phyloP scores from a whole-genome alignment of 2,113 vertebrate genomes.

The Limnothrissa miodon region DNA sequence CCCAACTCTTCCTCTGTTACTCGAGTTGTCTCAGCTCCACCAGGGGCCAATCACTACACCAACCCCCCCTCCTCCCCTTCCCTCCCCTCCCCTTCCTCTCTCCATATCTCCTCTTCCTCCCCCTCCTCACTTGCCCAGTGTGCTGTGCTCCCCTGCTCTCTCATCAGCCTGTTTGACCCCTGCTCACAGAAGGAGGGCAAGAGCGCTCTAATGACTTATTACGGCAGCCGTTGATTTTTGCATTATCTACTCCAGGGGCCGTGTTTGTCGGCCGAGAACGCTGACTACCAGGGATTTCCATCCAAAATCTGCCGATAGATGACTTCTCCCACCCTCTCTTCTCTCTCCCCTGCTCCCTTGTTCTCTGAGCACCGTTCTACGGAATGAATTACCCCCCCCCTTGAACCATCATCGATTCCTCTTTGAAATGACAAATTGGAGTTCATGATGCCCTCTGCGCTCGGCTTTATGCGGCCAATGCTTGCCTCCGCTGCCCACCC shows the following conservation, averaged over 20 bases:
- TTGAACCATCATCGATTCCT: conserved; percentile 37
- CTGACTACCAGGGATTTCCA: conserved; percentile 32
- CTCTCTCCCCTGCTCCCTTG: not conserved
- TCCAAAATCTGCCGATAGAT: conserved; percentile 32
- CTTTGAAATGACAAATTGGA: conserved; percentile 40
- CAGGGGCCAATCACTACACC: not conserved
- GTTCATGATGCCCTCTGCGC: conserved; percentile 19
- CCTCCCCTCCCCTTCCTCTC: not conserved
- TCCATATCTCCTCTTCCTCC: conserved; percentile 8
- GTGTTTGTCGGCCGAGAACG: not conserved
- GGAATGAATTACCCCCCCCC: conserved; percentile 34
- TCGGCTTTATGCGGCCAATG: not conserved
- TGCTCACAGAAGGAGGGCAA: not conserved
- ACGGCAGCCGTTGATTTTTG: conserved; percentile 27
- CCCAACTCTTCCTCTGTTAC: conserved; percentile 28
- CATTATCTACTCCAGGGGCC: conserved; percentile 30
- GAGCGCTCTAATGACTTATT: conserved; percentile 26
- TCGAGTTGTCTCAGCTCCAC: not conserved
- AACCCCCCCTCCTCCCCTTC: not conserved
- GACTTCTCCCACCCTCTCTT: conserved; percentile 22
- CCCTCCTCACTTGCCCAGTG: not conserved
- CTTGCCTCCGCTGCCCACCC: not conserved
- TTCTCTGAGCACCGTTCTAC: conserved; percentile 6
- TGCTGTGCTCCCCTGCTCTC: not conserved
- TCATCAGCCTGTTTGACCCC: not conserved